These are phyloP conservation scores for Zaprionus tsacasi DNA, from an alignment of 1,140 invertebrate genomes.

Conservation along the genomic window DNA sequence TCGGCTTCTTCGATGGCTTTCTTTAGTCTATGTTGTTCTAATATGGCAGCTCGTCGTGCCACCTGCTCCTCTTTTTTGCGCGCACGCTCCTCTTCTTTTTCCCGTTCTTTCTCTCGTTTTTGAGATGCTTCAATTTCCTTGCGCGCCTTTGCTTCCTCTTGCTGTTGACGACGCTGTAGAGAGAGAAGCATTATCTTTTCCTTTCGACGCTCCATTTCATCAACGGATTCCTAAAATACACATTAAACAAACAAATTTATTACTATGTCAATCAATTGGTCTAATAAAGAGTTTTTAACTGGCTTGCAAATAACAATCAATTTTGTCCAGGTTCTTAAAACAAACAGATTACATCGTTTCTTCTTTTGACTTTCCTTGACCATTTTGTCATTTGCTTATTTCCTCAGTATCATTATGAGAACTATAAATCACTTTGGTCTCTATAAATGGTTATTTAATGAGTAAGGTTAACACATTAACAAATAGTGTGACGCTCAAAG, in stretches of 20 bases:
- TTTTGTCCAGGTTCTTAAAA: neutral
- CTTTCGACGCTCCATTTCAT: constrained; percentile 96
- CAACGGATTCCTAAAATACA: constrained; percentile 86
- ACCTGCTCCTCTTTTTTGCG: constrained; percentile 96
- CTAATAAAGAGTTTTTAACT: no score
- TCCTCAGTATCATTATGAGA: no score
- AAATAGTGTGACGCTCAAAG: no score
- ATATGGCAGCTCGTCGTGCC: constrained; percentile 92
- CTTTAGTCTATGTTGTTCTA: constrained; percentile 97
- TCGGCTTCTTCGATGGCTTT: constrained; percentile 97
- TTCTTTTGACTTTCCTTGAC: no score
- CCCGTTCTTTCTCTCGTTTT: constrained; percentile 90
- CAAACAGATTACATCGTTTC: no score
- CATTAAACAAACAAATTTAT: neutral
- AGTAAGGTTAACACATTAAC: no score
- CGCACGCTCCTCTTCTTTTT: constrained; percentile 93
- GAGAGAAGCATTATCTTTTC: constrained; percentile 94
- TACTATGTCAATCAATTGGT: neutral
- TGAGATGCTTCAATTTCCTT: constrained; percentile 94
- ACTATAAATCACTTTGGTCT: no score
- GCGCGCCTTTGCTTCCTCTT: constrained; percentile 93
- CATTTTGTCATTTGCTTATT: no score
- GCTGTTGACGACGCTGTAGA: constrained; percentile 93
- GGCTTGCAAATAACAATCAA: neutral
- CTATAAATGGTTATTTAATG: no score